Percentiles rank a stretch among this genome's conserved stretches.
These are phyloP conservation scores for Troides helena DNA, from an alignment of 2,888 invertebrate species.

Conservation along the genomic window DNA sequence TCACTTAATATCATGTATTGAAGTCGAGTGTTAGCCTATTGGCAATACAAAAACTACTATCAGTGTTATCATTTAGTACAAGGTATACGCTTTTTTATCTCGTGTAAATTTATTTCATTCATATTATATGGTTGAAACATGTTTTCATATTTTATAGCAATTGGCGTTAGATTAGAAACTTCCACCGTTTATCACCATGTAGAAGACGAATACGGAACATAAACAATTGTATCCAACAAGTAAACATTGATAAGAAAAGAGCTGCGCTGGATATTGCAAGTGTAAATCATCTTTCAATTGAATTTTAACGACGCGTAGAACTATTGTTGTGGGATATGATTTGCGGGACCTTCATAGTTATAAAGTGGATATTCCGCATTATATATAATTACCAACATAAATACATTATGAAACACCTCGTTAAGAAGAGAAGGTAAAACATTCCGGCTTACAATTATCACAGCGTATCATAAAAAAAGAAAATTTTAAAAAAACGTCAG, in stretches of 20 bases:
- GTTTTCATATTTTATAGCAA: too few species aligned
- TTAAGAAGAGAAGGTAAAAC: not conserved
- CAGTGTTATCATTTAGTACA: too few species aligned
- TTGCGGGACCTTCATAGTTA: slow-evolving; percentile 24
- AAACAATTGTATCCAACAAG: slow-evolving; percentile 8
- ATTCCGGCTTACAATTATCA: not conserved
- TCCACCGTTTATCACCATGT: too few species aligned
- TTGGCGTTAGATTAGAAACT: too few species aligned
- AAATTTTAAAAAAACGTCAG: too few species aligned
- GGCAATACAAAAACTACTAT: too few species aligned
- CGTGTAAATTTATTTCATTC: too few species aligned
- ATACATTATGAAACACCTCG: not conserved
- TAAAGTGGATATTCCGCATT: not conserved
- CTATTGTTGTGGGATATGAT: slow-evolving; percentile 62
- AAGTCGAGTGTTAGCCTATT: too few species aligned
- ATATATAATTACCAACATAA: not conserved
- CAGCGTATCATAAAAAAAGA: too few species aligned
- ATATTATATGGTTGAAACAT: too few species aligned
- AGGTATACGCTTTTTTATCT: too few species aligned
- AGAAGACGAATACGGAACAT: not conserved
- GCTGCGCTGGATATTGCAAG: slow-evolving; percentile 20
- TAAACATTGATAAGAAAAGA: slow-evolving; percentile 14
- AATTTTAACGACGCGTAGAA: slow-evolving; percentile 72
- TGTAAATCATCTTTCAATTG: slow-evolving; percentile 76
- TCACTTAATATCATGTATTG: too few species aligned